Conservation (phyloP, 1,140 invertebrate species). For the Diuraphis noxia region DNA sequence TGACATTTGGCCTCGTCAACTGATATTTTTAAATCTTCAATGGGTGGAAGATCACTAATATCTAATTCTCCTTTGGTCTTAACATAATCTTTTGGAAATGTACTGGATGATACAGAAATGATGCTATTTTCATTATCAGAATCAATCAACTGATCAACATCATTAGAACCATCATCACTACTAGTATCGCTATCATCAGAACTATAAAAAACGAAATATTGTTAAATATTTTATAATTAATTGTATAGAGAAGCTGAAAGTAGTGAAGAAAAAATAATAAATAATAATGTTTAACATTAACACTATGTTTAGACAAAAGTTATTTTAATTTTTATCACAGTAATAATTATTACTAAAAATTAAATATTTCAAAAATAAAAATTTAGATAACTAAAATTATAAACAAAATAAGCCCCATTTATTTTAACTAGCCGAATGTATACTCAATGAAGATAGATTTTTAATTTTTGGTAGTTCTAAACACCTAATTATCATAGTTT, state of each 20-base stretch:
- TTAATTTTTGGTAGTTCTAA: no score
- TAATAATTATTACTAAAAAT: not conserved
- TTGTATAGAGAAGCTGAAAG: not conserved
- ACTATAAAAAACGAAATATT: not conserved
- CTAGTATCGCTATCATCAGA: not conserved
- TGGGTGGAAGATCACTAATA: constrained; percentile 72
- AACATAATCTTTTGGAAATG: not conserved
- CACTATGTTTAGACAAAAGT: not conserved
- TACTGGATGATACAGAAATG: not conserved
- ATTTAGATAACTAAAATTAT: not conserved
- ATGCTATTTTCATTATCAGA: constrained; percentile 24
- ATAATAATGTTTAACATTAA: not conserved
- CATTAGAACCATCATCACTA: not conserved
- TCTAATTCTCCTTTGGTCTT: constrained; percentile 57
- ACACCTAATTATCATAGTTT: no score
- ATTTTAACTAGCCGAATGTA: no score
- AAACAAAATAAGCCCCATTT: not conserved
- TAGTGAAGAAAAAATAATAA: not conserved
- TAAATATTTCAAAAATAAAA: not conserved
- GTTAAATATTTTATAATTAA: not conserved
- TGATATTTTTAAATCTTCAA: constrained; percentile 80
- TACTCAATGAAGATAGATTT: no score
- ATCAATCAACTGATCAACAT: not conserved
- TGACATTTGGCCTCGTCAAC: constrained; percentile 75
- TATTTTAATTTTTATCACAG: not conserved